Conservation (phyloP, 2,797 vertebrate species). For the Peromyscus aztecus region DNA sequence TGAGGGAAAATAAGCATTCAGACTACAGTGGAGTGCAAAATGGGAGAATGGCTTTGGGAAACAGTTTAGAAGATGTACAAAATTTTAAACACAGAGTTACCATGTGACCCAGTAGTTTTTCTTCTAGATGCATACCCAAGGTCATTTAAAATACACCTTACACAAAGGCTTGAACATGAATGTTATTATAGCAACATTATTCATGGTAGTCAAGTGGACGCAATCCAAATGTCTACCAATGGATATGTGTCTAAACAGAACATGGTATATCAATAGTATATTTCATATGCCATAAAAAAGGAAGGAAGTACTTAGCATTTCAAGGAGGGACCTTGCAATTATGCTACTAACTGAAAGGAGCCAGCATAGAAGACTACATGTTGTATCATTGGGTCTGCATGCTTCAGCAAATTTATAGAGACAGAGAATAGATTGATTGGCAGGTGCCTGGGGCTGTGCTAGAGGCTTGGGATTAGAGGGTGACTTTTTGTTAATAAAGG, state of each 20-base stretch:
- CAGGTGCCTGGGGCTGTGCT: not conserved
- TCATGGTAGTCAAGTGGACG: not conserved
- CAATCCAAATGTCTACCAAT: not conserved
- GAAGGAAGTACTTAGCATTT: not conserved
- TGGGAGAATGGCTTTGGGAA: not conserved
- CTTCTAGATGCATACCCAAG: not conserved
- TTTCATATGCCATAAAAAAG: not conserved
- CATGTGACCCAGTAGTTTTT: not conserved
- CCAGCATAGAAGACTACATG: not conserved
- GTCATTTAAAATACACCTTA: not conserved
- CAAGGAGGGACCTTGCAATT: not conserved
- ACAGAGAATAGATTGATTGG: not conserved
- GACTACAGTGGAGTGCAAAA: not conserved
- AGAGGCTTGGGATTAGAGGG: not conserved
- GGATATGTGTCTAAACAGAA: not conserved
- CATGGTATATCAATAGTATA: not conserved
- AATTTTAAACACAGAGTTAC: not conserved
- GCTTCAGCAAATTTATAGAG: not conserved
- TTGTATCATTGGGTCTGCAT: not conserved
- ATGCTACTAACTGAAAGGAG: conserved; percentile 9
- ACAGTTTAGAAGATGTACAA: not conserved
- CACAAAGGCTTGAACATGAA: not conserved
- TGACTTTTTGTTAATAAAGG: not conserved
- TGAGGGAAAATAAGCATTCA: not conserved
- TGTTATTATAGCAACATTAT: not conserved